A percentile compares a stretch with the other conserved stretches of the same genome.
These are phyloP conservation scores for Fulica atra DNA, from an alignment of 2,113 vertebrate species.

Conservation along the genomic window DNA sequence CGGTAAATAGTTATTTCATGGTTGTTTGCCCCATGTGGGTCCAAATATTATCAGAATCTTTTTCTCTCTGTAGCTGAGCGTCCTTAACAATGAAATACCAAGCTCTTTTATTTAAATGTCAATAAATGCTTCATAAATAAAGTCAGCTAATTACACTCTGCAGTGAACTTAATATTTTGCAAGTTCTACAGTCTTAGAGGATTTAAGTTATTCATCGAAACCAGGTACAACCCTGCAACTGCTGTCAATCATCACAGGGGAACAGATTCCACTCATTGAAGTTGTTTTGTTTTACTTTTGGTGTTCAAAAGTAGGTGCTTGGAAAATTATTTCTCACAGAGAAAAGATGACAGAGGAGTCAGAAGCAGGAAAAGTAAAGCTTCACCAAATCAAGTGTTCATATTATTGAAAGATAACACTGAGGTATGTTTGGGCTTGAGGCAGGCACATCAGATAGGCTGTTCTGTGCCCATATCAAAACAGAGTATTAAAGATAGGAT, in stretches of 20 bases:
- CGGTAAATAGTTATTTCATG: neutral
- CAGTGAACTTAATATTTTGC: neutral
- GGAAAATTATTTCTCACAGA: neutral
- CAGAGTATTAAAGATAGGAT: neutral
- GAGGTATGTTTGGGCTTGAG: neutral
- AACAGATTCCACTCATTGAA: neutral
- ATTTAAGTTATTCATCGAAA: neutral
- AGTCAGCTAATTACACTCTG: neutral
- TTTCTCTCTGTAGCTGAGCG: neutral
- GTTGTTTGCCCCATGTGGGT: neutral
- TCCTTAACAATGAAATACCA: neutral
- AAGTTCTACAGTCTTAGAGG: neutral
- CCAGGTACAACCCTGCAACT: neutral
- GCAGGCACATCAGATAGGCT: neutral
- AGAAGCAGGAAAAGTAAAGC: neutral
- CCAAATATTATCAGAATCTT: neutral
- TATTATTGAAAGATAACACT: neutral
- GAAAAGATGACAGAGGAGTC: neutral
- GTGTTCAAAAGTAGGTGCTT: neutral
- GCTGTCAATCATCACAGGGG: neutral
- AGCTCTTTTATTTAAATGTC: neutral
- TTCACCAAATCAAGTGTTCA: neutral
- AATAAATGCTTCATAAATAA: neutral
- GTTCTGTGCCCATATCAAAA: neutral
- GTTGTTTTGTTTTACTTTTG: neutral